Percentiles rank a stretch among this genome's conserved stretches.
phyloP scores from a whole-genome alignment of 2,113 vertebrate species.

The Oryzias celebensis region DNA sequence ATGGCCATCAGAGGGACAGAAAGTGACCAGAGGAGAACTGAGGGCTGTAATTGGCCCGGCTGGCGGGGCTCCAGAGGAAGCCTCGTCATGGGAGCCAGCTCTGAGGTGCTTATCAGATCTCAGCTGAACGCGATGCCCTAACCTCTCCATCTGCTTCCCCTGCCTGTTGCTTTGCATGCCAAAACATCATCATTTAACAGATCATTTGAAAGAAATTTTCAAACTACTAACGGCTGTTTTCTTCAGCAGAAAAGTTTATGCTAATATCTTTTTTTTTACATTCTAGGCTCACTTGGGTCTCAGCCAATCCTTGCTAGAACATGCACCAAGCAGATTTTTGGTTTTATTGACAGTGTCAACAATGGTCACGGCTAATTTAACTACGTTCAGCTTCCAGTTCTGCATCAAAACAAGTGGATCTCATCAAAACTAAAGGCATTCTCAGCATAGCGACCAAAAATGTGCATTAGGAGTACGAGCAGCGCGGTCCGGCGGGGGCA shows the following conservation, averaged over 20 bases:
- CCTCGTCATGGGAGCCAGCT: constrained; percentile 77
- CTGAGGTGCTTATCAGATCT: constrained; percentile 72
- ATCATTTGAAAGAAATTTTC: constrained; percentile 6
- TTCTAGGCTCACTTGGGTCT: no score
- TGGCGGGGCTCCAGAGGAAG: constrained; percentile 70
- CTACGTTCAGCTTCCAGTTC: no score
- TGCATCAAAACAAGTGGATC: no score
- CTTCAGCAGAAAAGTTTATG: no score
- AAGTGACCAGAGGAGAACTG: constrained; percentile 57
- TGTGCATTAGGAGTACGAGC: neutral
- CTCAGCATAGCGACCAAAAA: no score
- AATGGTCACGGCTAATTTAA: no score
- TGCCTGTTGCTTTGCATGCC: constrained; percentile 3
- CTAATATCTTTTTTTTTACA: no score
- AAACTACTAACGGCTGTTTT: neutral
- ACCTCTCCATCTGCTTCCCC: constrained; percentile 25
- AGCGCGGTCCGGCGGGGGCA: constrained; percentile 37
- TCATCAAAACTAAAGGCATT: no score
- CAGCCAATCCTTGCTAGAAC: no score
- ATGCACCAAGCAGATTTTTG: no score
- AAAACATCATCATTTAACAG: neutral
- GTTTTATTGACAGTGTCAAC: no score
- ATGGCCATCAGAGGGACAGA: constrained; percentile 68
- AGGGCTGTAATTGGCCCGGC: constrained; percentile 60
- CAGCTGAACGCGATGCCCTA: constrained; percentile 30